Evolutionary conservation across 2,113 vertebrate species (phyloP).

Genomic region (Nesogale talazaci): DNA sequence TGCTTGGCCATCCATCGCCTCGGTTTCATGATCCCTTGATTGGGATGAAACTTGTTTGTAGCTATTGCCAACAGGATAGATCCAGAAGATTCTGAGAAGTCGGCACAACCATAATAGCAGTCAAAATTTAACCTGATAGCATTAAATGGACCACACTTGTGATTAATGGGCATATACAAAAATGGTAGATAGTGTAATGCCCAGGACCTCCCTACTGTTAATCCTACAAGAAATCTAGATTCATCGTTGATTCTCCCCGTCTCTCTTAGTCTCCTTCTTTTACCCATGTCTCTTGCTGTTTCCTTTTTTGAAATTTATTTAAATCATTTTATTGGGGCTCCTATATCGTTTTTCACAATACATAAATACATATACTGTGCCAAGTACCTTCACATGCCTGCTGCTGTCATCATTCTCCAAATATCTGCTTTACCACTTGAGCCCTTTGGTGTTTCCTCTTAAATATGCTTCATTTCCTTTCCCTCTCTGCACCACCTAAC

Average conservation of each 20-base stretch:
- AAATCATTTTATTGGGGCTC: too few relatives aligned
- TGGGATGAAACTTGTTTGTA: background rate
- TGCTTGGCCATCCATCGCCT: background rate
- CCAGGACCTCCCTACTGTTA: background rate
- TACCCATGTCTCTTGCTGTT: rapidly evolving
- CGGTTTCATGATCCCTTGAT: background rate
- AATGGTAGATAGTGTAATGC: background rate
- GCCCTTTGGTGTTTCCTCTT: background rate
- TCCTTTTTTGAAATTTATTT: too few relatives aligned
- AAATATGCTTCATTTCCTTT: background rate
- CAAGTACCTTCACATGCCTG: too few relatives aligned
- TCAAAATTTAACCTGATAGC: background rate
- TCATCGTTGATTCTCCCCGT: too few relatives aligned
- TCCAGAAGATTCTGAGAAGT: background rate
- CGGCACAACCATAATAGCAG: background rate
- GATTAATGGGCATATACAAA: background rate
- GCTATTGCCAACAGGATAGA: background rate
- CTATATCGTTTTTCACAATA: too few relatives aligned
- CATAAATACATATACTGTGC: too few relatives aligned
- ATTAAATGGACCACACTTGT: background rate
- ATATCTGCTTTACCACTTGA: too few relatives aligned
- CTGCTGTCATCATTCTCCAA: too few relatives aligned
- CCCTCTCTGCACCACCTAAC: background rate
- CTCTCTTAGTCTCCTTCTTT: background rate
- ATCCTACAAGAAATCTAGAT: background rate